Percentiles rank a stretch among this genome's conserved stretches.
Conservation (phyloP, 2,113 vertebrate species). For the Saimiri boliviensis region DNA sequence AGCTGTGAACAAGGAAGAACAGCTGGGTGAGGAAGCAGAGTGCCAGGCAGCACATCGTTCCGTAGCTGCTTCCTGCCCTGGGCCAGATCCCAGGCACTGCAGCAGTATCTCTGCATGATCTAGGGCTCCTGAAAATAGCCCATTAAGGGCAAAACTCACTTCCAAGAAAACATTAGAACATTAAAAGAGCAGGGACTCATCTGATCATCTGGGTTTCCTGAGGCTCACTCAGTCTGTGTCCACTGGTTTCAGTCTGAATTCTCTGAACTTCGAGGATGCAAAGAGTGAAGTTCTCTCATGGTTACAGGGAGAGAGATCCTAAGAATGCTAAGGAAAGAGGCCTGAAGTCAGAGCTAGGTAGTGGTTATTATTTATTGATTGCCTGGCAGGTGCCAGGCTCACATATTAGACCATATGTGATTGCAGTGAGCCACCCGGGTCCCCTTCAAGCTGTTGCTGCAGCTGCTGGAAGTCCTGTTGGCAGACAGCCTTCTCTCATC, state of each 20-base stretch:
- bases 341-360: not conserved
- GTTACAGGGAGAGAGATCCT: not conserved
- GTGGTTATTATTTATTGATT: not conserved
- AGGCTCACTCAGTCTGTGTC: not conserved
- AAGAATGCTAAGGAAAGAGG: not conserved
- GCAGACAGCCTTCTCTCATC: not conserved
- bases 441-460: not conserved
- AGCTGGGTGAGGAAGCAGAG: not conserved
- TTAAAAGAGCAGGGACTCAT: not conserved
- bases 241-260: not conserved
- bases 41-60: not conserved
- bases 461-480: not conserved
- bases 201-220: not conserved
- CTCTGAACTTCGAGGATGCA: not conserved
- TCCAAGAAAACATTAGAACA: not conserved
- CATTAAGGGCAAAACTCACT: not conserved
- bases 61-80: not conserved
- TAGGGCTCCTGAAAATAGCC: not conserved
- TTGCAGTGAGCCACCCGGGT: not conserved
- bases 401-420: not conserved
- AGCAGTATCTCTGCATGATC: not conserved
- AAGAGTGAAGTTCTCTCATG: not conserved
- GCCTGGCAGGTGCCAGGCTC: not conserved
- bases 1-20: not conserved
- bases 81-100: not conserved